Conservation (phyloP, 1,140 invertebrate species). For the Brachionus rubens region DNA sequence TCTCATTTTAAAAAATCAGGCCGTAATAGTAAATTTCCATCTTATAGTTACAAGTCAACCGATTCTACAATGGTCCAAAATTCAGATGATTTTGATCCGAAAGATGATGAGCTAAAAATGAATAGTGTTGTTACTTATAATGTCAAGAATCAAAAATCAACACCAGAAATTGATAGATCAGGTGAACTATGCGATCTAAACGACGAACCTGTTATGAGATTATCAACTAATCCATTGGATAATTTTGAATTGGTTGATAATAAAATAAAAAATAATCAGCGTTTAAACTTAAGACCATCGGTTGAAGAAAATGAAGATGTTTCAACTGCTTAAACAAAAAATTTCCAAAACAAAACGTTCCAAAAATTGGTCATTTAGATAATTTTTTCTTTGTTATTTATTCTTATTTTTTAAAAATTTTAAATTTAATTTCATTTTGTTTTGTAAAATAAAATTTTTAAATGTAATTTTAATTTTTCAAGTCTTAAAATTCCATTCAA, state of each 20-base stretch:
- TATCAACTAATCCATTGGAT: constrained; percentile 20
- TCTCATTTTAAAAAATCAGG: constrained; percentile 8
- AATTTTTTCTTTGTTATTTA: too few species aligned
- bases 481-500: too few species aligned
- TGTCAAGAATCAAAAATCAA: constrained; percentile 28
- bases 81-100: neutral
- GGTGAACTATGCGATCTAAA: neutral
- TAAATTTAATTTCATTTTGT: too few species aligned
- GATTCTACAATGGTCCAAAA: constrained; percentile 18
- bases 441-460: too few species aligned
- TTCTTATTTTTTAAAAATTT: too few species aligned
- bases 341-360: too few species aligned
- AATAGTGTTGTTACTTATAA: constrained; percentile 40
- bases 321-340: constrained; percentile 28
- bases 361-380: too few species aligned
- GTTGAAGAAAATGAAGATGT: neutral
- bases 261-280: neutral
- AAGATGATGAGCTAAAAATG: neutral
- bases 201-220: constrained; percentile 13
- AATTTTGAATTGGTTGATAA: neutral
- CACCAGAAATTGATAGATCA: neutral
- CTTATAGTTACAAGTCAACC: constrained; percentile 30
- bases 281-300: neutral
- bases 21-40: constrained; percentile 1
- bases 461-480: too few species aligned